Percentiles rank a stretch among this genome's conserved stretches.
Conservation (phyloP, 2,888 invertebrate genomes). For the Drosophila sordidapex region DNA sequence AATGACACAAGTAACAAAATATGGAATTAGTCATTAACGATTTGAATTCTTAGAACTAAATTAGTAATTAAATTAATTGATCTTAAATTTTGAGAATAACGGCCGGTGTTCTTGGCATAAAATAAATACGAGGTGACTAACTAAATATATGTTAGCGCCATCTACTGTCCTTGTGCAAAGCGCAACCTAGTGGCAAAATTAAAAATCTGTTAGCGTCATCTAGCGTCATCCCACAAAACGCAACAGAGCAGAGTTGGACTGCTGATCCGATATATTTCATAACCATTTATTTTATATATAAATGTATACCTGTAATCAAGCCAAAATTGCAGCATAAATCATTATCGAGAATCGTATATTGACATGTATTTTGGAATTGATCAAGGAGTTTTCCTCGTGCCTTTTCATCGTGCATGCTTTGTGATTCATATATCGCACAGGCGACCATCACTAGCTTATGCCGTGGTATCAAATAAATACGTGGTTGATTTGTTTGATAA, state of each 20-base stretch:
- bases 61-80: not conserved
- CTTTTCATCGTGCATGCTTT: not conserved
- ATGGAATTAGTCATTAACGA: conserved; percentile 20
- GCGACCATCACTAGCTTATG: conserved; percentile 22
- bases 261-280: not conserved
- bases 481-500: conserved; percentile 51
- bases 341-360: not conserved
- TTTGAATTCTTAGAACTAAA: conserved; percentile 19
- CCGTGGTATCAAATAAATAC: conserved; percentile 33
- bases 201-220: conserved; percentile 28
- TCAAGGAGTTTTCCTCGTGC: not conserved
- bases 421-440: not conserved
- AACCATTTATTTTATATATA: not conserved
- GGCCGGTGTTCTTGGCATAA: conserved; percentile 24
- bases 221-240: not conserved
- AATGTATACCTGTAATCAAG: not conserved
- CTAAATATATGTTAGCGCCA: conserved; percentile 32
- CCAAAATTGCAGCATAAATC: not conserved
- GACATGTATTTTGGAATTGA: not conserved
- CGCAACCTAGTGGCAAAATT: not conserved
- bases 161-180: not conserved
- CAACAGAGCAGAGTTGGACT: not conserved
- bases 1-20: conserved; percentile 5
- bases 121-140: conserved; percentile 10
- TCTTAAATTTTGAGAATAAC: conserved; percentile 21